Conservation (phyloP, 2,797 vertebrate species). For the Oreochromis grahami region DNA sequence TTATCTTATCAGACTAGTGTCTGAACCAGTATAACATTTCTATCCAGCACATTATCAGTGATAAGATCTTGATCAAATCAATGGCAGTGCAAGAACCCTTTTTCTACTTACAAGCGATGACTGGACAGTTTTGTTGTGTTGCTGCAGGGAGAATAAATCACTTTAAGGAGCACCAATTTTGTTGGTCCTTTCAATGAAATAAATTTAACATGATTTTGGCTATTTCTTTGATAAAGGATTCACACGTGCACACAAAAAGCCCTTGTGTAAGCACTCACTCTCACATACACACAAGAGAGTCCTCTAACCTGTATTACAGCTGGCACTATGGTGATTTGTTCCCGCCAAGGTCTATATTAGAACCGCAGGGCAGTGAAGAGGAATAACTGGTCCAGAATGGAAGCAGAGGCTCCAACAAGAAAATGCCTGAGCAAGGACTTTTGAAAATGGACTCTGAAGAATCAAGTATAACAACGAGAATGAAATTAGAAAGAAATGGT, state of each 20-base stretch:
- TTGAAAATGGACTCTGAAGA: background rate
- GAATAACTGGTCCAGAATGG: background rate
- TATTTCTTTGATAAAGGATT: background rate
- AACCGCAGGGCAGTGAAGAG: background rate
- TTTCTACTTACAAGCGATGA: background rate
- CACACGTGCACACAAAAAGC: background rate
- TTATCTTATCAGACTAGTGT: background rate
- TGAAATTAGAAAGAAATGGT: background rate
- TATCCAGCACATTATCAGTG: background rate
- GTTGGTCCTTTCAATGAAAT: slow-evolving; percentile 13
- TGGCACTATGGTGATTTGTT: slow-evolving; percentile 7
- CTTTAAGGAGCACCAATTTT: background rate
- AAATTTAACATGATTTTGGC: slow-evolving; percentile 32
- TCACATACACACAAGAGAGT: background rate
- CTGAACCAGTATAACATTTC: background rate
- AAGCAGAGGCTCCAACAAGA: background rate
- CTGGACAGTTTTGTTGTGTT: slow-evolving; percentile 1
- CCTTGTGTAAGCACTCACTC: background rate
- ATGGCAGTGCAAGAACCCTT: background rate
- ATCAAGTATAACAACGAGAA: background rate
- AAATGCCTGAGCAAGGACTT: slow-evolving; percentile 25
- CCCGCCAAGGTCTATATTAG: slow-evolving; percentile 12
- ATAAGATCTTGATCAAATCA: background rate
- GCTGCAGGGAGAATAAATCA: slow-evolving; percentile 32
- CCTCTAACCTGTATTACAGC: background rate